Conservation (phyloP, 1,140 invertebrate species). For the Drosophila equinoxialis region DNA sequence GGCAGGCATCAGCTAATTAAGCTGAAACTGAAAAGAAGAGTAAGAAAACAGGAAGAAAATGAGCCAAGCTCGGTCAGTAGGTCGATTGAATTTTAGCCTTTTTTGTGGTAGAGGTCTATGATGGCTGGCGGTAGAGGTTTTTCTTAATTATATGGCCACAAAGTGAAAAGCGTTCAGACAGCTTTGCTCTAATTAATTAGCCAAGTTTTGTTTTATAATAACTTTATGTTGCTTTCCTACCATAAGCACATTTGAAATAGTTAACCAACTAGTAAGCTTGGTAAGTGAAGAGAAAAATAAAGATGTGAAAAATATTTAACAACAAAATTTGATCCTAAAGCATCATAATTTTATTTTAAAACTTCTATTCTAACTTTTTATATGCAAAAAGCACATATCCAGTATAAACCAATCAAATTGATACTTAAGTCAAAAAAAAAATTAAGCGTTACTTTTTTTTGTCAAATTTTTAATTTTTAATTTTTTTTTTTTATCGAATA, state of each 20-base stretch:
- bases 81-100: conserved; percentile 13
- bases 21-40: conserved; percentile 32
- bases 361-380: too few relatives aligned
- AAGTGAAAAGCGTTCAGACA: conserved; percentile 57
- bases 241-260: conserved; percentile 24
- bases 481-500: too few relatives aligned
- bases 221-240: conserved; percentile 13
- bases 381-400: too few relatives aligned
- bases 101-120: not conserved
- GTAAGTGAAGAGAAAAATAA: not conserved
- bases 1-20: conserved; percentile 56
- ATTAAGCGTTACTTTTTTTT: too few relatives aligned
- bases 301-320: conserved; percentile 5
- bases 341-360: too few relatives aligned
- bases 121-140: conserved; percentile 2
- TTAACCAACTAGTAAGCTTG: conserved; percentile 39
- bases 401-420: too few relatives aligned
- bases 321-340: too few relatives aligned
- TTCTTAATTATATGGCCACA: conserved; percentile 50
- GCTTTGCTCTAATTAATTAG: conserved; percentile 53
- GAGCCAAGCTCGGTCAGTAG: conserved; percentile 29
- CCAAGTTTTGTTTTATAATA: conserved; percentile 26
- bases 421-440: too few relatives aligned
- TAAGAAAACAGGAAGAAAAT: conserved; percentile 24
- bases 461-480: too few relatives aligned